Evolutionary conservation across 2,797 vertebrate genomes (phyloP), one percentile per base, ranked within the genome.

Genomic region (Danio choprae): DNA sequence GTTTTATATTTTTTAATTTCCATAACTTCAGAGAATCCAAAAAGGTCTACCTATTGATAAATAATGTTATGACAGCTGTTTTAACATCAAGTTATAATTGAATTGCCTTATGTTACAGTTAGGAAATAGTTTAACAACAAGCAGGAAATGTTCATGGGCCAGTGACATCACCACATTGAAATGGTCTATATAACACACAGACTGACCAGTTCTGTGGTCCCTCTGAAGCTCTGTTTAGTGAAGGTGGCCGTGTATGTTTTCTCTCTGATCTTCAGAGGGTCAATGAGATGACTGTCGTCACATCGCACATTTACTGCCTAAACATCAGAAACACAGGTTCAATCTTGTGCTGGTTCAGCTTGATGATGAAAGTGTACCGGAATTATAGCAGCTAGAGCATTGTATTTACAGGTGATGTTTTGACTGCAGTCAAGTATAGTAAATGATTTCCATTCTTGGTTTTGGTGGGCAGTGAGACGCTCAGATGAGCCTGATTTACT

Each of bases 381-480:
- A 46, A 46, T 46, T 2, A 46, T 46, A 15, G 43, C 6, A 15
- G 16, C 38, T 41, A 2, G 22, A 70, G 18, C 1, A 1, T 50
- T 16, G 41, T 22, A 55, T 85, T 88, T 73, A 90, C 89, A 64
- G 84, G 83, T 63, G 89, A 86, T 7, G 89, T 88, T 40, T 88
- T 83, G n/a, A 96, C 85, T 38, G 84, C 89, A 7, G 93, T 94
- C 62, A 95, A 15, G 71, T 96, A 96, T 80, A 96, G 88, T 60
- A 96, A 81, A 8, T 90, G 94, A 70, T 95, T 96, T 67, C 88
- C 87, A 60, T 77, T 89, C 71, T 83, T 90, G 5, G 93, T 95
- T 13, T 80, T 6, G 16, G 90, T 89, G 70, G 95, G 95, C 69
- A 96, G 78, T 56, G 41, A 84, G 41, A 96, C 91, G 15, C 80